Percentiles rank a stretch among this genome's conserved stretches.
phyloP scores from a whole-genome alignment of 2,888 invertebrate genomes.

The Lasioglossum calceatum region DNA sequence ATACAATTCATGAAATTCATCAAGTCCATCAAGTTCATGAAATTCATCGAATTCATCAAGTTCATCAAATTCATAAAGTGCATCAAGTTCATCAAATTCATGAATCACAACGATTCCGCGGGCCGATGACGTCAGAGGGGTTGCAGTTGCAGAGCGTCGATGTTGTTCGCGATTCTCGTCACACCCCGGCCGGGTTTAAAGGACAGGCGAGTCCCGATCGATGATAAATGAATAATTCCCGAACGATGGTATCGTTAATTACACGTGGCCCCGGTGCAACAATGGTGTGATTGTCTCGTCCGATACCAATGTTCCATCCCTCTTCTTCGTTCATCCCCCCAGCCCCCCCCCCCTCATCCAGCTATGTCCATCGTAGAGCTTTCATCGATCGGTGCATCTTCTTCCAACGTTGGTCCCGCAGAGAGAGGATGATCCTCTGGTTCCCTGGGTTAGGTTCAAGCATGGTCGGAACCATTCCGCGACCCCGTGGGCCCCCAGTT shows the following conservation, averaged over 20 bases:
- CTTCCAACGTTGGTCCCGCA: not conserved
- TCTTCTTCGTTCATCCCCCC: conserved; percentile 26
- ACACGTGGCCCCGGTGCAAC: conserved; percentile 74
- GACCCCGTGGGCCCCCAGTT: conserved; percentile 8
- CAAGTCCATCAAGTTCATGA: no score
- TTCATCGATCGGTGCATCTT: not conserved
- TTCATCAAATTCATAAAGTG: fast-evolving
- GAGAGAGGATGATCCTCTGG: not conserved
- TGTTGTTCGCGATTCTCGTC: conserved; percentile 38
- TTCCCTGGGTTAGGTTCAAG: not conserved
- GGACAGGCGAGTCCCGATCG: conserved; percentile 63
- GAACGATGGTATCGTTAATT: conserved; percentile 82
- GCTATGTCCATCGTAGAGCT: not conserved
- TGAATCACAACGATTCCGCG: not conserved
- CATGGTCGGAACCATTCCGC: not conserved
- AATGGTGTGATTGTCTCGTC: conserved; percentile 81
- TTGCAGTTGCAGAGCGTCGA: not conserved
- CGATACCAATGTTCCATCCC: conserved; percentile 67
- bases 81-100: no score
- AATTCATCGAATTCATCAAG: no score
- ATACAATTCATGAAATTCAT: no score
- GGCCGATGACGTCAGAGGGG: not conserved
- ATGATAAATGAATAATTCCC: conserved; percentile 80
- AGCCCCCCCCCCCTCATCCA: not conserved
- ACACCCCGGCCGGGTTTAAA: conserved; percentile 57